Base-by-base conservation (phyloP, 2,113 vertebrate genomes). In the Ammodytes dubius region DNA sequence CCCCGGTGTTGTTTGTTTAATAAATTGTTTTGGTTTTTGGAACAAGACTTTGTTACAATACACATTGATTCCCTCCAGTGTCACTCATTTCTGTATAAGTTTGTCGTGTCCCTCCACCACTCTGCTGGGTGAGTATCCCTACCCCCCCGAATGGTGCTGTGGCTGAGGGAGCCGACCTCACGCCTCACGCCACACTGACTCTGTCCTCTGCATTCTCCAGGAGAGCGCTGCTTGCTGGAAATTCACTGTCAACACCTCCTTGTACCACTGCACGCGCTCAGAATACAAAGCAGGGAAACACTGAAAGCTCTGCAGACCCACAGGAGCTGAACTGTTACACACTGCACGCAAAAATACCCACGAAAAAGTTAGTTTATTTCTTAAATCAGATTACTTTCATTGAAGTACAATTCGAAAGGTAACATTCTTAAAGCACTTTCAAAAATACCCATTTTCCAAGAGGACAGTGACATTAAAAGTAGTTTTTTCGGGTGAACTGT, bases 281-380 rank as follows among this genome's bases (percentile, higher is more conserved):
- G 82, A 86, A 91, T 87, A 83, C 64, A 77, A 69, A 89, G 9
- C 67, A 83, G 61, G 27, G 14, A 35, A 37, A 61, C 5, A 45
- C 47, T 50, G 47, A 70, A 69, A 66, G 37, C 61, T 74, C 61
- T 79, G 77, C 77, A 46, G 84, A 75, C 19, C 40, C 40, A 71
- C 10, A 15, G 43, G 77, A 11, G 27, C 68, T 65, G 17, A 56
- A 65, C 13, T 53, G 19, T 49, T 40, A 40, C 42, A 35, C 11
- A 59, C 19, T 3, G 49, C 4, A 52, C 4, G 6, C 53, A 12
- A 54, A 70, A 52, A 39, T 40, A 7, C 43, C 37, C 9, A 14
- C 14, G 6, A 40, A 49, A 27, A 57, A 56, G 7, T 61, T n/a
- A 3, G 6, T 17, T 3, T 4, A 3, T 10, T n/a, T 63, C 7